Evolutionary conservation across 2,797 vertebrate species (phyloP), one percentile per base, ranked within the genome.

Genomic region (Rousettus madagascariensis): DNA sequence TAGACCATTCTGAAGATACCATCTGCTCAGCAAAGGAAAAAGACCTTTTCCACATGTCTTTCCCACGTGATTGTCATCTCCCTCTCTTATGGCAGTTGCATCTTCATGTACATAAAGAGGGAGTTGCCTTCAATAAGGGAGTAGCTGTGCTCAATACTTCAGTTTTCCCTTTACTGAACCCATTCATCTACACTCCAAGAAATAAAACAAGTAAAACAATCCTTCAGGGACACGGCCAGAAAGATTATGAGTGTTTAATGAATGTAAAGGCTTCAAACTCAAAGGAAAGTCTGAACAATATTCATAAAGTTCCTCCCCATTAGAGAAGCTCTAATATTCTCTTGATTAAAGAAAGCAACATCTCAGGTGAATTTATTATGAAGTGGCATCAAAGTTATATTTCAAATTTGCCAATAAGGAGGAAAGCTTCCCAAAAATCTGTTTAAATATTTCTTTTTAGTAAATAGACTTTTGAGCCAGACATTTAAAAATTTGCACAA

Each of bases 21-120:
- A 1, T 95, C 94, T 33, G 57, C 75, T 26, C 96, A 94, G 26
- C n/a, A 96, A 69, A 96, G 95, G 49, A 96, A 79, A 78, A 97
- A 95, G 46, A 63, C 90, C 26, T 93, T 95, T 85, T 95, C 90
- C n/a, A 95, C 79, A 0, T 90, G 90, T 33, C 93, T 28, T 26
- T 95, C 94, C 11, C 65, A 85, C 65, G 43, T 93, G 72, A 66
- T 79, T 72, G 72, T 93, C 55, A 85, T 95, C 49, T 89, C 72
- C 19, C 72, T 95, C 5, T 90, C 94, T 72, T 95, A 93, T 26
- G 79, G 79, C 16, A 95, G 90, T 57, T 93, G 90, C 86, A 85
- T 95, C 65, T 85, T 95, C 86, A 79, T 95, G 65, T 95, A 93
- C 49, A 30, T 95, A 55, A 95, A 79, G 86, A 89, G 5, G 79